phyloP scores from a whole-genome alignment of 1,140 invertebrate genomes.

The Oncopeltus fasciatus region DNA sequence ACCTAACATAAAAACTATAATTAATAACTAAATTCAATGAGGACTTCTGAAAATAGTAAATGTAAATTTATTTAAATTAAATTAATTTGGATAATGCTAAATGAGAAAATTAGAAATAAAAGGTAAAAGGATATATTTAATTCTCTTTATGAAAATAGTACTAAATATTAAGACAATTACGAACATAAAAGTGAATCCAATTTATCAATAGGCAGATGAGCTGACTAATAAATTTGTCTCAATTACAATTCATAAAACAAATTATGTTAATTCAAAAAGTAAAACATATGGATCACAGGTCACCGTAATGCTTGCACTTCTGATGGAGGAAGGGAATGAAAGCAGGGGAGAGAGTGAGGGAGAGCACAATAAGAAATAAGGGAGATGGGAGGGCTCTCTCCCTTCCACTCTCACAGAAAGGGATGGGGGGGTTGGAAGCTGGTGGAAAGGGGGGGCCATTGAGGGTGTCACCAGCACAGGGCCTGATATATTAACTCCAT shows the following conservation, averaged over 20 bases:
- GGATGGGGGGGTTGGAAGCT: neutral
- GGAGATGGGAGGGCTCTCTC: neutral
- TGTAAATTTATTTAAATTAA: neutral
- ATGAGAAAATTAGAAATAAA: too few species aligned
- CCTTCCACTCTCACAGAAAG: neutral
- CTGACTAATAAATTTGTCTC: neutral
- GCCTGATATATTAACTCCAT: constrained; percentile 30
- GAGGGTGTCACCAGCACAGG: constrained; percentile 28
- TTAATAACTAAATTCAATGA: neutral
- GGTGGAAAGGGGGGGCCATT: constrained; percentile 24
- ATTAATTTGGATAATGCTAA: too few species aligned
- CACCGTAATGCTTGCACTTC: too few species aligned
- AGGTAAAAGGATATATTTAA: too few species aligned
- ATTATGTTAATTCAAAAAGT: constrained; percentile 8
- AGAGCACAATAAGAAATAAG: neutral
- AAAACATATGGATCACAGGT: too few species aligned
- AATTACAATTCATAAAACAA: constrained; percentile 5
- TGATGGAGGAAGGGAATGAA: neutral
- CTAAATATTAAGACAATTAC: too few species aligned
- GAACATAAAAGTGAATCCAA: too few species aligned
- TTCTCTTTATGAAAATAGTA: too few species aligned
- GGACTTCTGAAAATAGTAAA: neutral
- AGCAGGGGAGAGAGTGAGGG: constrained; percentile 8
- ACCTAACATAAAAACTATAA: too few species aligned
- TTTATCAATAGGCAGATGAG: too few species aligned